These are phyloP conservation scores for Calliopum simillimum DNA, from an alignment of 2,888 invertebrate species.

Conservation along the genomic window DNA sequence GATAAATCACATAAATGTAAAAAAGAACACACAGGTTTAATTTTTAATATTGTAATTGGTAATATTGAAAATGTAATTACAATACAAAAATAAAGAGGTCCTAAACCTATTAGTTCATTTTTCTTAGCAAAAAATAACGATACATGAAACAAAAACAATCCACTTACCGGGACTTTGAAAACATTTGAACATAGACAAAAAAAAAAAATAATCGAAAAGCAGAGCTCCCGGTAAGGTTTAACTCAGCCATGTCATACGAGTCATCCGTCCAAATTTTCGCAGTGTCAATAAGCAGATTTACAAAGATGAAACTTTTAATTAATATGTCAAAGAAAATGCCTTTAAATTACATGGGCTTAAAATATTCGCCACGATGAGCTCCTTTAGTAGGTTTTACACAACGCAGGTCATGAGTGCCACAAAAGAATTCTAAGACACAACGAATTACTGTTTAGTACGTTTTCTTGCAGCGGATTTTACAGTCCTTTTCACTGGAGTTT, in stretches of 20 bases:
- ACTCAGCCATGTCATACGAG: conserved; percentile 49
- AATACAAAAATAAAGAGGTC: too few relatives aligned
- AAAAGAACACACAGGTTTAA: too few relatives aligned
- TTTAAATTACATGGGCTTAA: conserved; percentile 10
- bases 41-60: too few relatives aligned
- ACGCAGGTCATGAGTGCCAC: conserved; percentile 39
- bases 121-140: background rate
- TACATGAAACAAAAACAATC: too few relatives aligned
- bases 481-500: background rate
- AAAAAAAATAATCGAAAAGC: conserved; percentile 38
- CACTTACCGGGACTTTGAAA: background rate
- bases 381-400: conserved; percentile 14
- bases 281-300: conserved; percentile 24
- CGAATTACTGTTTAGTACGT: conserved; percentile 32
- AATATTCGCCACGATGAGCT: conserved; percentile 4
- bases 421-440: background rate
- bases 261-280: too few relatives aligned
- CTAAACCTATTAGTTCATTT: too few relatives aligned
- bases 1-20: too few relatives aligned
- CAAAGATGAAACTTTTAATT: background rate
- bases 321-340: too few relatives aligned
- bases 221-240: conserved; percentile 50
- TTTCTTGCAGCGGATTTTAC: conserved; percentile 16
- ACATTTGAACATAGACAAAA: conserved; percentile 15
- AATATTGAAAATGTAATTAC: too few relatives aligned